These are phyloP conservation scores for Agonopterix heracliana DNA, from an alignment of 2,888 invertebrate genomes.

Conservation along the genomic window DNA sequence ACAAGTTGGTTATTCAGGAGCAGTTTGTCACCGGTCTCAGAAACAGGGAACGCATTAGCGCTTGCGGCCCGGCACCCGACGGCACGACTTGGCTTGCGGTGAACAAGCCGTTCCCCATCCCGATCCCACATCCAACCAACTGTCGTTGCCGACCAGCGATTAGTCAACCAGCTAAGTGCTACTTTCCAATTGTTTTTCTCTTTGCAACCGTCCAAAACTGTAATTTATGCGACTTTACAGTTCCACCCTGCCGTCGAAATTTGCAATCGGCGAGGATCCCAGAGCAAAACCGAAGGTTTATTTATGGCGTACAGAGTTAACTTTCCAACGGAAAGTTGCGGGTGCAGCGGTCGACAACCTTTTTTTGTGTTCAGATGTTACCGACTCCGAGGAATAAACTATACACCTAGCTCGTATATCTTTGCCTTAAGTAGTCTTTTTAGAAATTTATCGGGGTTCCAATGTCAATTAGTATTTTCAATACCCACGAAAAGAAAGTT, in stretches of 20 bases:
- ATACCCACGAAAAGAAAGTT: not conserved
- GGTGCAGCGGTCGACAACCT: constrained; percentile 53
- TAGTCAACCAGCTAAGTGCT: constrained; percentile 72
- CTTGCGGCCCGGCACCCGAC: constrained; percentile 21
- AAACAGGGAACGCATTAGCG: constrained; percentile 37
- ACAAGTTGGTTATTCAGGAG: constrained; percentile 34
- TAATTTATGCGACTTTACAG: constrained; percentile 75
- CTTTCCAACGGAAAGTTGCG: constrained; percentile 64
- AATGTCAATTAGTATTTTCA: not conserved
- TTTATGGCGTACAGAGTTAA: constrained; percentile 66
- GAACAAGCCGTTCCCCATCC: too few relatives aligned
- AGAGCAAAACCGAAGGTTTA: constrained; percentile 72
- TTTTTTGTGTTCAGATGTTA: constrained; percentile 40
- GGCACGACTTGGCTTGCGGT: constrained; percentile 41
- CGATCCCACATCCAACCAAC: constrained; percentile 20
- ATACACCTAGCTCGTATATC: not conserved
- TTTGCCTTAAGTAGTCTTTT: not conserved
- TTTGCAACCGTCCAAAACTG: constrained; percentile 57
- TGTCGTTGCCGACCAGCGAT: constrained; percentile 68
- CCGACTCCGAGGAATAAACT: constrained; percentile 42
- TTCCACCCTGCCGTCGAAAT: constrained; percentile 59
- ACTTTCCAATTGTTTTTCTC: constrained; percentile 72
- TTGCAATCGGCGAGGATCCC: constrained; percentile 68
- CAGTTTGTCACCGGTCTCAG: constrained; percentile 38
- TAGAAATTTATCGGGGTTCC: not conserved